These are phyloP conservation scores for Macheiramphus alcinus DNA, from an alignment of 2,113 vertebrate species.

Conservation along the genomic window DNA sequence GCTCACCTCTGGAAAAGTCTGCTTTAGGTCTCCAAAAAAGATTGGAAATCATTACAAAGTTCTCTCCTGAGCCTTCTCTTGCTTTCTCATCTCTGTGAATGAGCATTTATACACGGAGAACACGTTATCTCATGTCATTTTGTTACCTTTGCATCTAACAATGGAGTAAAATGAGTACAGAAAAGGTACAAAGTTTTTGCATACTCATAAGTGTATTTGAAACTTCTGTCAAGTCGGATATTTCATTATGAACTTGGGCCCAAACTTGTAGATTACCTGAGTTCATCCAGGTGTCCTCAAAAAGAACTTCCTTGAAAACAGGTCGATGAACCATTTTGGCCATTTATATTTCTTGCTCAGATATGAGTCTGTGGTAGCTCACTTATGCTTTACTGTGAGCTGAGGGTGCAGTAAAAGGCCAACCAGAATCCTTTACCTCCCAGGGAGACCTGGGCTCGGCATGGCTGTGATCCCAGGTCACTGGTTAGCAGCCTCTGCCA, in stretches of 20 bases:
- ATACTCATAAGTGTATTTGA: not conserved
- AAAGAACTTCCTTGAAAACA: not conserved
- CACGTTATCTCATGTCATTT: not conserved
- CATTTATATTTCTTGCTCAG: not conserved
- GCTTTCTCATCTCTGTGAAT: not conserved
- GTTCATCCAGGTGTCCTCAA: not conserved
- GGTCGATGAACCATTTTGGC: not conserved
- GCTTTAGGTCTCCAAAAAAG: not conserved
- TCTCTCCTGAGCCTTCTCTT: not conserved
- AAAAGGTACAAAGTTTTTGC: not conserved
- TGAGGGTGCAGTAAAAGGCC: not conserved
- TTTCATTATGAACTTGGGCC: not conserved
- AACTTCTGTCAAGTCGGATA: not conserved
- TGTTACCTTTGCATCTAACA: not conserved
- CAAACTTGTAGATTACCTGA: not conserved
- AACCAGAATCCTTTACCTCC: not conserved
- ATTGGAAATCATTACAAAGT: not conserved
- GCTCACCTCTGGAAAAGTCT: not conserved
- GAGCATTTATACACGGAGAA: not conserved
- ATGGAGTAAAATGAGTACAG: not conserved
- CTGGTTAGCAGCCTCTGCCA: not conserved
- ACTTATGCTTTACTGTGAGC: not conserved
- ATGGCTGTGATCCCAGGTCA: rapidly evolving
- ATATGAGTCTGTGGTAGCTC: not conserved
- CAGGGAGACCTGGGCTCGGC: rapidly evolving